Conservation (phyloP, 2,888 invertebrate genomes). For the Smittia sp. region DNA sequence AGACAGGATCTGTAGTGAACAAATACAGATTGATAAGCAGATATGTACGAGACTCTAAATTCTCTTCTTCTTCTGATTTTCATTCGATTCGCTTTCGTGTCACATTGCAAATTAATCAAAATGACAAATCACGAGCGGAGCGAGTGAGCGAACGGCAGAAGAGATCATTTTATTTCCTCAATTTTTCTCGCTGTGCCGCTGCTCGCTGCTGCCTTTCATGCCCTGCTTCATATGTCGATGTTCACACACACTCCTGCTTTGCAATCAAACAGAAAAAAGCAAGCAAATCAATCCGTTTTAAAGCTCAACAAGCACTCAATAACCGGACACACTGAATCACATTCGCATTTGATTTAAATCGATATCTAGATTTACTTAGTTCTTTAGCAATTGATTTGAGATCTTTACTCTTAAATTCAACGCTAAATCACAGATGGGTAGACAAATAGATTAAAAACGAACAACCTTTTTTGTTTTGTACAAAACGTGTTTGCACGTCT, state of each 20-base stretch:
- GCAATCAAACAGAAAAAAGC: conserved; percentile 1
- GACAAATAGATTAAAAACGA: conserved; percentile 35
- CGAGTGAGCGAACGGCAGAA: background rate
- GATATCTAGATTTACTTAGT: conserved; percentile 28
- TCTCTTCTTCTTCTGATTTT: conserved; percentile 5
- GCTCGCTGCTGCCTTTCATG: background rate
- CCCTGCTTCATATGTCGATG: background rate
- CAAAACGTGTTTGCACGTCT: conserved; percentile 32
- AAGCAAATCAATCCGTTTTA: conserved; percentile 11
- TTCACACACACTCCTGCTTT: conserved; percentile 14
- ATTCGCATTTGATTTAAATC: conserved; percentile 31
- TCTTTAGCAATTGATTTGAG: conserved; percentile 22
- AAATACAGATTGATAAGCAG: conserved; percentile 36
- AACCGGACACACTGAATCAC: conserved; percentile 35
- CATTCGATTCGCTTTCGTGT: conserved; percentile 11
- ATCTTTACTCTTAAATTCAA: no score
- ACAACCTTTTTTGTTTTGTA: conserved; percentile 24
- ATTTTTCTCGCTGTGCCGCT: background rate
- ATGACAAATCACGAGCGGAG: background rate
- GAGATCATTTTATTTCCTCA: background rate
- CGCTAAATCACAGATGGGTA: conserved; percentile 6
- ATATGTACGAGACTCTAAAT: conserved; percentile 31
- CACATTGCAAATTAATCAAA: conserved; percentile 12
- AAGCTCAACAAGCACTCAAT: conserved; percentile 36
- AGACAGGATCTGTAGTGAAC: conserved; percentile 35